Base-by-base conservation (phyloP, 2,888 invertebrate species). In the Noctuana brunneofusca region DNA sequence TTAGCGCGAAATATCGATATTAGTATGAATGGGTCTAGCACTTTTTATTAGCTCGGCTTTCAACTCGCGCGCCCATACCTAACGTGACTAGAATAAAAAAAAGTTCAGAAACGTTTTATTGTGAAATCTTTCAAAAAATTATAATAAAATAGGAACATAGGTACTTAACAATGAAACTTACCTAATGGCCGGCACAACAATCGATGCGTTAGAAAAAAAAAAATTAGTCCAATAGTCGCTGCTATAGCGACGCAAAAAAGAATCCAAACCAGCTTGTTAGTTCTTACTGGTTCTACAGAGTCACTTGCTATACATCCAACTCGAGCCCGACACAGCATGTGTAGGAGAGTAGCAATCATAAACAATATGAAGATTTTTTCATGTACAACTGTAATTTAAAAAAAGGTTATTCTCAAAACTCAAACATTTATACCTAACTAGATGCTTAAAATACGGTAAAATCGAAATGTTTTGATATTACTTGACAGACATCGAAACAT, bases 321-420 rank as follows among this genome's bases (percentile, higher is more conserved):
- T 6, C 82, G 77, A 1, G 91, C 92, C 1, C 92, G 85, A 67
- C 89, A 91, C 67, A 89, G 74, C 98, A 98, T 98, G 79, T 97
- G 96, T 67, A 94, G 89, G 63, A 97, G 87, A 57, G 97, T 96
- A 72, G 95, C 95, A 71, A 96, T 89, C 97, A 98, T 97, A 84
- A 98, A 98, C 68, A 94, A 92, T 76, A 98, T 97, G 88, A 98
- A 98, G 74, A 97, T 95, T 84, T 96, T 96, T 89, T 98, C 97
- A 84, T 97, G 96, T 67, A 96, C 92, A 74, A 97, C 98, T 98
- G 89, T 63, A 94, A 93, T 20, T 22, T 6, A 9, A 48, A 48
- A 16, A 20, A 41, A 30, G 24, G 2, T 24, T 24, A 24, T 3
- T 3, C 4, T 2, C 24, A 24, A 24, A 24, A 24, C 24, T 24